These are phyloP conservation scores for Amphipyra tragopoginis DNA, from an alignment of 2,888 invertebrate species.

Conservation along the genomic window DNA sequence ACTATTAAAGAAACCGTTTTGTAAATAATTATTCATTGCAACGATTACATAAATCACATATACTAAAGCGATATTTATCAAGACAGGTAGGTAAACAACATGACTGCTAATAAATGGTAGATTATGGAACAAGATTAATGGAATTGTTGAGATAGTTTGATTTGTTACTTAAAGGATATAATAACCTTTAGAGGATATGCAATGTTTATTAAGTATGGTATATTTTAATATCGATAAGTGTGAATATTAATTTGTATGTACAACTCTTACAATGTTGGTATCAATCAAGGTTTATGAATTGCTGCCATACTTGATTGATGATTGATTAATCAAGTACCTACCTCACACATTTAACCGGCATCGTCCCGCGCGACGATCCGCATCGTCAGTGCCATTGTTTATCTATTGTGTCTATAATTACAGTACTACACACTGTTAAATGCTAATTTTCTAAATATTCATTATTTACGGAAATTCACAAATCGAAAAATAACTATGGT, in stretches of 20 bases:
- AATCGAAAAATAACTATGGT: too few species aligned
- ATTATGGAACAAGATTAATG: conserved; percentile 40
- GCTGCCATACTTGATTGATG: not conserved
- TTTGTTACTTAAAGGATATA: conserved; percentile 29
- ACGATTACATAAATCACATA: conserved; percentile 33
- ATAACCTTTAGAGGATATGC: conserved; percentile 29
- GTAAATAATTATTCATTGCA: conserved; percentile 6
- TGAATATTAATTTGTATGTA: not conserved
- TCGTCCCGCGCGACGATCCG: too few species aligned
- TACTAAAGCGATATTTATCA: conserved; percentile 37
- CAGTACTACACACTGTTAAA: too few species aligned
- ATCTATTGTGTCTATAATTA: too few species aligned
- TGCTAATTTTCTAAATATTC: too few species aligned
- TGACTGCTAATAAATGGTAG: conserved; percentile 32
- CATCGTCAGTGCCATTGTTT: too few species aligned
- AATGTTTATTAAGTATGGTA: conserved; percentile 39
- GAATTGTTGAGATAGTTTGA: conserved; percentile 31
- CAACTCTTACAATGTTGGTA: conserved; percentile 1
- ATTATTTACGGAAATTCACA: too few species aligned
- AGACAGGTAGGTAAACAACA: conserved; percentile 36
- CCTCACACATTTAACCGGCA: too few species aligned
- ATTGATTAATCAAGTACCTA: not conserved
- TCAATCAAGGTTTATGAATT: not conserved
- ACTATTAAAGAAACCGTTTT: conserved; percentile 13
- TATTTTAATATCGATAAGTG: conserved; percentile 13